Evolutionary conservation across 1,140 invertebrate genomes (phyloP), one percentile per base, ranked within the genome.

Genomic region (Zaprionus kolodkinae): DNA sequence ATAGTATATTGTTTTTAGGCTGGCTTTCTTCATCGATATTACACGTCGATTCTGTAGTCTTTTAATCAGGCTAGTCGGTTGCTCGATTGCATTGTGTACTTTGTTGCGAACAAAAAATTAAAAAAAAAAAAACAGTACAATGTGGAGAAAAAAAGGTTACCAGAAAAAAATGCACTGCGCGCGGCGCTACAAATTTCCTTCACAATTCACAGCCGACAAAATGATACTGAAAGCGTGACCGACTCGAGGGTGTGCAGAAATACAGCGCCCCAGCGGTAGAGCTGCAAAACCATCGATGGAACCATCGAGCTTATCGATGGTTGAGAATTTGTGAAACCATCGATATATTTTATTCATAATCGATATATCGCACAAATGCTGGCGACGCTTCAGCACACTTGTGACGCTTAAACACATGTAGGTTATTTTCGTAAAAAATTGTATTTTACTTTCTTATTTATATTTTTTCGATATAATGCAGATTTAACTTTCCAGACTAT

Each of bases 101-200:
- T 64, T 30, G 38, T 76, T 70, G 67, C 27, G 57, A 72, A 68
- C 27, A 69, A 69, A 62, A 68, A 40, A 52, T 45, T 64, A 40
- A 48, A 60, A 68, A 57, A n/a, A n/a, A 72, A 60, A 68, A 57
- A 72, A 64, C 54, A 76, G 59, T 71, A 79, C 35, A 81, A 72
- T 35, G 69, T 77, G 68, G 48, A 79, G 55, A 76, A 72, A 81
- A 83, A 77, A 86, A 79, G 72, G 75, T 87, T 87, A 87, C 83
- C 83, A 87, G 83, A 87, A 88, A 87, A 86, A 83, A 87, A 87
- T 88, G 67, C 76, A 87, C 83, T 88, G 83, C 83, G 83, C 83
- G 83, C 77, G 72, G 77, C 79, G 77, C 65, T 79, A 68, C 72
- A 79, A 86, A 69, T 82, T 86, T 80, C 79, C 69, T 81, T 72